A percentile compares a stretch with the other conserved stretches of the same genome.
Conservation (phyloP, 92 coral and sea anemone genomes). For the Phenganax marumi region DNA sequence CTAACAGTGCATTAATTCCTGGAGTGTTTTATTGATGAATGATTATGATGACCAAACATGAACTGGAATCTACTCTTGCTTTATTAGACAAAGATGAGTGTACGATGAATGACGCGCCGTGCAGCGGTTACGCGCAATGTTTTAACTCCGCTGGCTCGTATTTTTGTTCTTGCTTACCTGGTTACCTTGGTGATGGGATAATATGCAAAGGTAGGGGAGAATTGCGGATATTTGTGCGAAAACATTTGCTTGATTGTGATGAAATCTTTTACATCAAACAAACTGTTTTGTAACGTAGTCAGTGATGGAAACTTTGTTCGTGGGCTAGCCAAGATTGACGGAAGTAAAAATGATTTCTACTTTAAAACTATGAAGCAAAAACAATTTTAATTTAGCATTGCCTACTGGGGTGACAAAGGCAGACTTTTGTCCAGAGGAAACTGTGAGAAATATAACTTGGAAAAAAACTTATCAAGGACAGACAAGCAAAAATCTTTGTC, state of each 20-base stretch:
- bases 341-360: no score
- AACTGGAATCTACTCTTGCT: not conserved
- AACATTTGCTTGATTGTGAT: not conserved
- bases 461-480: conserved; percentile 56
- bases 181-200: conserved; percentile 26
- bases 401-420: conserved; percentile 19
- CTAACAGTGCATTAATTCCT: not conserved
- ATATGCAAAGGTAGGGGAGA: not conserved
- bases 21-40: not conserved
- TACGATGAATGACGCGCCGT: not conserved
- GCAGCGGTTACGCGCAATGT: conserved; percentile 15
- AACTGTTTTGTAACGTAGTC: not conserved
- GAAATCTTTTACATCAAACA: no score
- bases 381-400: conserved; percentile 18
- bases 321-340: no score
- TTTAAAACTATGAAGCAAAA: no score
- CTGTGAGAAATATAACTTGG: conserved; percentile 62
- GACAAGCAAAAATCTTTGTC: conserved; percentile 50
- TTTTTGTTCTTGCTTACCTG: conserved; percentile 26
- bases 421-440: conserved; percentile 61
- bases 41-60: not conserved
- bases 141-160: conserved; percentile 25
- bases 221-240: not conserved
- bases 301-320: not conserved
- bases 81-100: conserved; percentile 25